phyloP scores from a whole-genome alignment of 2,888 invertebrate genomes.

The Trissolcus brochymenae region DNA sequence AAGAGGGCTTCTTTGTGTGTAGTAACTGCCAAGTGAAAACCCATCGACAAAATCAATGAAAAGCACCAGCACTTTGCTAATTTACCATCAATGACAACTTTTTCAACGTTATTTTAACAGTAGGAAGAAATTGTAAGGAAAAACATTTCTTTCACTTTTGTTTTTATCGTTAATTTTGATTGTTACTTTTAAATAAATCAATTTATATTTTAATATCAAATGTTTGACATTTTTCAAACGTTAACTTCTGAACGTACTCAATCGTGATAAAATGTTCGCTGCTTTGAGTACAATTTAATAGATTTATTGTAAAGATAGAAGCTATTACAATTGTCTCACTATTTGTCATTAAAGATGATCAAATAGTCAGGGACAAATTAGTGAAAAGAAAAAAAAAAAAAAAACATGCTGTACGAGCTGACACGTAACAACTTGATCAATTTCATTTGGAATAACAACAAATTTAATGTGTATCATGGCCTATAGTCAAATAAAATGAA shows the following conservation, averaged over 20 bases:
- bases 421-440: background rate
- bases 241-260: no score
- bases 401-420: conserved; percentile 14
- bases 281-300: no score
- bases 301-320: no score
- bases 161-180: no score
- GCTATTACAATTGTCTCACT: no score
- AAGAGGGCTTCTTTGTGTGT: background rate
- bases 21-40: conserved; percentile 13
- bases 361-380: background rate
- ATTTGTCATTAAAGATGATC: background rate
- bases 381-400: background rate
- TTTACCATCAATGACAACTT: background rate
- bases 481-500: conserved; percentile 30
- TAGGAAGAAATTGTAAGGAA: no score
- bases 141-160: no score
- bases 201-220: no score
- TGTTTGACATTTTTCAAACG: no score
- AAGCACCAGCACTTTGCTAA: conserved; percentile 23
- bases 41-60: conserved; percentile 25
- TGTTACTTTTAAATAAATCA: no score
- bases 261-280: no score
- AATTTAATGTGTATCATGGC: conserved; percentile 30
- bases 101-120: background rate
- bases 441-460: conserved; percentile 17